A percentile compares a stretch with the other conserved stretches of the same genome.
These are phyloP conservation scores for Lasius fuliginosus DNA, from an alignment of 2,888 invertebrate species.

Conservation along the genomic window DNA sequence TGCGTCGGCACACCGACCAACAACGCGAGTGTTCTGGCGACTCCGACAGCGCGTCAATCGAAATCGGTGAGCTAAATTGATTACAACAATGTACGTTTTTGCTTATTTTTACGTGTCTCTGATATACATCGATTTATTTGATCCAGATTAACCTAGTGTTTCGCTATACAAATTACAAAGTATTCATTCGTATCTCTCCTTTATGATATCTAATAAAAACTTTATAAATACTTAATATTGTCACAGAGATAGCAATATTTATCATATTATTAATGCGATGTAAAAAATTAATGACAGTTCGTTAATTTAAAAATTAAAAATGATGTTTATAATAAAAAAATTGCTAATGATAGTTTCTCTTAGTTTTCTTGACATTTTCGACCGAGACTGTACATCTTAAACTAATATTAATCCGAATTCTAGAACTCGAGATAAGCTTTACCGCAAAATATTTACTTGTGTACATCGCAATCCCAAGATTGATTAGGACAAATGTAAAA, in stretches of 20 bases:
- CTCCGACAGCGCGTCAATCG: constrained; percentile 83
- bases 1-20: constrained; percentile 80
- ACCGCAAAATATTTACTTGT: neutral
- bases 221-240: neutral
- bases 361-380: neutral
- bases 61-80: constrained; percentile 80
- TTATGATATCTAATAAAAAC: neutral
- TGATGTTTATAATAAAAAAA: neutral
- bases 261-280: too few relatives aligned
- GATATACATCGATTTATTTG: neutral
- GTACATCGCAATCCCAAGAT: constrained; percentile 20
- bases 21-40: constrained; percentile 82
- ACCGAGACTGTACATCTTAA: neutral
- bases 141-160: neutral
- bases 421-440: constrained; percentile 6
- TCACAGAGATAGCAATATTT: neutral
- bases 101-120: neutral
- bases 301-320: neutral
- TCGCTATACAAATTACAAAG: neutral
- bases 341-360: neutral
- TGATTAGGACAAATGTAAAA: constrained; percentile 13
- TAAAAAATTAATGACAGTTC: neutral
- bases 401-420: neutral
- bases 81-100: neutral
- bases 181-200: neutral